phyloP scores from a whole-genome alignment of 2,797 vertebrate species.

The Babyrousa celebensis region DNA sequence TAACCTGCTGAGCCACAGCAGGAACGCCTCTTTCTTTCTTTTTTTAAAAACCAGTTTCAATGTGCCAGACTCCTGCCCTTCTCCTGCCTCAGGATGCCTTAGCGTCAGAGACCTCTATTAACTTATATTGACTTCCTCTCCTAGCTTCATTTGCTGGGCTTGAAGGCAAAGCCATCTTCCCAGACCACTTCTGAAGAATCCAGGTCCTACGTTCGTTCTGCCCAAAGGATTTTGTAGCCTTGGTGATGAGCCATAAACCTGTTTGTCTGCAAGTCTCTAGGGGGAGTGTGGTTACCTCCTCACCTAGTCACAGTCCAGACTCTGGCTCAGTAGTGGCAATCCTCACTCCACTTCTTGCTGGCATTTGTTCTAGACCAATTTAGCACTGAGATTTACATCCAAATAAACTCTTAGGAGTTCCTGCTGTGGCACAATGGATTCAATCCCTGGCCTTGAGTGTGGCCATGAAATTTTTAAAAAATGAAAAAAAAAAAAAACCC shows the following conservation, averaged over 20 bases:
- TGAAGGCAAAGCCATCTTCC: neutral
- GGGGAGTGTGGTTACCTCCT: neutral
- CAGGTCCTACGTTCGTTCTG: neutral
- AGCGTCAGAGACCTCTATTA: neutral
- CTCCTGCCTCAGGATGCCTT: neutral
- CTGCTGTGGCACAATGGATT: no score
- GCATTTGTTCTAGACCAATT: constrained; percentile 19
- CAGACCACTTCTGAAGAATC: neutral
- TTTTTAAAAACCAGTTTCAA: neutral
- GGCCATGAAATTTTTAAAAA: no score
- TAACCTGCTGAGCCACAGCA: no score
- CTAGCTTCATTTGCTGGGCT: neutral
- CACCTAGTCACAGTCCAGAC: neutral
- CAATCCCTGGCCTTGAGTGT: no score
- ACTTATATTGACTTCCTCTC: neutral
- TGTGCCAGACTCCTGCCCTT: neutral
- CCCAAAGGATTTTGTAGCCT: constrained; percentile 44
- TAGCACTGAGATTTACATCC: neutral
- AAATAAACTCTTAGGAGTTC: neutral
- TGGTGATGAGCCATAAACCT: neutral
- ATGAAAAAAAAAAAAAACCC: no score
- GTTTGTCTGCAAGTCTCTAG: neutral
- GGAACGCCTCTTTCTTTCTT: neutral
- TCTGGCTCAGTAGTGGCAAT: neutral
- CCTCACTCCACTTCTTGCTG: neutral